A percentile compares a stretch with the other conserved stretches of the same genome.
Conservation (phyloP, 1,140 invertebrate species). For the Ectropis grisescens region DNA sequence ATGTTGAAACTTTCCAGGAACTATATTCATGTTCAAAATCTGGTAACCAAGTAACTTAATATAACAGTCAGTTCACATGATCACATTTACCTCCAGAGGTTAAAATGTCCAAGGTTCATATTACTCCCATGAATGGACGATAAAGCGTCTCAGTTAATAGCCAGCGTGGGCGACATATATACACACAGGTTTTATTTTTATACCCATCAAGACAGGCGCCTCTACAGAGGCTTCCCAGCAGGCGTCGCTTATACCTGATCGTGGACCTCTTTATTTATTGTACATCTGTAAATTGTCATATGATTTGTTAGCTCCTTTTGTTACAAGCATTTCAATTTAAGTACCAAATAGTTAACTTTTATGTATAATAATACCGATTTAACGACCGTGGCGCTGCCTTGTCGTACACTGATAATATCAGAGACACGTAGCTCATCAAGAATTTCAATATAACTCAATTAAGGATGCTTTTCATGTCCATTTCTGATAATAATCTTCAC, state of each 20-base stretch:
- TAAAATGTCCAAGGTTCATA: slow-evolving; percentile 27
- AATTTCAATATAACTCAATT: slow-evolving; percentile 3
- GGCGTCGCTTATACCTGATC: slow-evolving; percentile 20
- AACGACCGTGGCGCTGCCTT: too few species aligned
- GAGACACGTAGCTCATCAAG: too few species aligned
- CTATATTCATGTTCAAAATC: too few species aligned
- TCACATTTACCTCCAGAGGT: slow-evolving; percentile 29
- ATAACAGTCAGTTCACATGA: slow-evolving; percentile 10
- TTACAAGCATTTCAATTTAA: slow-evolving; percentile 5
- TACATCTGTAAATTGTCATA: slow-evolving; percentile 32
- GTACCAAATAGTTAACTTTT: too few species aligned
- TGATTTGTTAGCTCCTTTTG: too few species aligned
- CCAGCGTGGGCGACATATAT: slow-evolving; percentile 35
- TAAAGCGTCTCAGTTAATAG: slow-evolving; percentile 55
- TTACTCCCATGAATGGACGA: slow-evolving; percentile 47
- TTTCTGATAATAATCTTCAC: too few species aligned
- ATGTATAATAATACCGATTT: too few species aligned
- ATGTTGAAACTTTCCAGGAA: too few species aligned
- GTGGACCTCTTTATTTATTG: slow-evolving; percentile 47
- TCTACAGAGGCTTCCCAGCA: slow-evolving; percentile 37
- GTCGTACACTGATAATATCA: too few species aligned
- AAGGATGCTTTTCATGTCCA: too few species aligned
- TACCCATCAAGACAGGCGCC: slow-evolving; percentile 52
- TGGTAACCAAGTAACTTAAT: slow-evolving; percentile 18
- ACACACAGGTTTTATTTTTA: slow-evolving; percentile 24